A percentile compares a stretch with the other conserved stretches of the same genome.
These are phyloP conservation scores for Erebia ligea DNA, from an alignment of 2,888 invertebrate species.

Conservation along the genomic window DNA sequence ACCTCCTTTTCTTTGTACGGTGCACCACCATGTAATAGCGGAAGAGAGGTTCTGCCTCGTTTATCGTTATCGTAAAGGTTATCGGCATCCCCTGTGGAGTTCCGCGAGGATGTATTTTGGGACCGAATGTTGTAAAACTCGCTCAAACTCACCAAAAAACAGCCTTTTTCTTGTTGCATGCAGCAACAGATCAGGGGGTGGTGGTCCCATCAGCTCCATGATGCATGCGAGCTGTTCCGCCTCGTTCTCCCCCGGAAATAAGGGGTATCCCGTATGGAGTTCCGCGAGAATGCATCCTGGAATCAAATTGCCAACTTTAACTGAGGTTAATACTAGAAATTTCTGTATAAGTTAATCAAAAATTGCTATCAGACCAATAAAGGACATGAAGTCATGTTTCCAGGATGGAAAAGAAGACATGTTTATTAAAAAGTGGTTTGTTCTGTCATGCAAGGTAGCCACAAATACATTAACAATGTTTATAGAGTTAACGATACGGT, in stretches of 20 bases:
- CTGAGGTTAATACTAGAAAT: neutral
- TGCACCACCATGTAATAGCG: too few species aligned
- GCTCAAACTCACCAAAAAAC: constrained; percentile 88
- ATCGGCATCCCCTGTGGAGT: constrained; percentile 96
- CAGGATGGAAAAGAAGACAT: too few species aligned
- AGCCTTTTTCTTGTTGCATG: constrained; percentile 93
- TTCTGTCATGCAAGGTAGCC: too few species aligned
- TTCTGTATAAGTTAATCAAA: too few species aligned
- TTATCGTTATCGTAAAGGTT: constrained; percentile 97
- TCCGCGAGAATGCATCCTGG: constrained; percentile 97
- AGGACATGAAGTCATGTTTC: too few species aligned
- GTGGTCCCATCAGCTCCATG: constrained; percentile 97
- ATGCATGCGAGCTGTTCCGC: constrained; percentile 98
- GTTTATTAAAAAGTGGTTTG: too few species aligned
- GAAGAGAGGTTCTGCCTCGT: too few species aligned
- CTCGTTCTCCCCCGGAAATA: constrained; percentile 98
- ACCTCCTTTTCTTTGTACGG: too few species aligned
- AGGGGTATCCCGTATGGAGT: constrained; percentile 96
- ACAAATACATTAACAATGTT: too few species aligned
- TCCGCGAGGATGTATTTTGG: constrained; percentile 97
- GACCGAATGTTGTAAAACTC: constrained; percentile 31
- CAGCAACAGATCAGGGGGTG: constrained; percentile 93
- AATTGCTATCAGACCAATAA: too few species aligned
- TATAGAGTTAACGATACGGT: too few species aligned
- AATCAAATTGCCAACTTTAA: constrained; percentile 34